phyloP scores from a whole-genome alignment of 2,797 vertebrate genomes.

The Lemur catta region DNA sequence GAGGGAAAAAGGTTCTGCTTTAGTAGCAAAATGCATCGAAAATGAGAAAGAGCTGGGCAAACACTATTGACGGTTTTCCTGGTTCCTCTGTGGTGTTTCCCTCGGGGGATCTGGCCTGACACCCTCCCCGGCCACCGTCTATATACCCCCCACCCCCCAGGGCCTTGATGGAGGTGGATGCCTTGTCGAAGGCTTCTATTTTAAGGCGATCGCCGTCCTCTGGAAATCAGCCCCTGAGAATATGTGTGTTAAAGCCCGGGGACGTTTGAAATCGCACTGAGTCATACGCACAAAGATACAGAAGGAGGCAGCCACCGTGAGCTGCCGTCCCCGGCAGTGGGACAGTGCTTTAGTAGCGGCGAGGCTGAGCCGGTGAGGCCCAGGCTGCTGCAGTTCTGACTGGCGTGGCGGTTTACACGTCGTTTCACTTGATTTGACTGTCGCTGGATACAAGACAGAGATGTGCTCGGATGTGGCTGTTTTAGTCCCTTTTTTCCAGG shows the following conservation, averaged over 20 bases:
- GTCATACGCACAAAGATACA: slow-evolving; percentile 26
- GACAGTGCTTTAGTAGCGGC: not conserved
- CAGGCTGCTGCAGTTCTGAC: not conserved
- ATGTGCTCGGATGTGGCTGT: not conserved
- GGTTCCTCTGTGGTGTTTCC: not conserved
- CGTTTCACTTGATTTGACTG: not conserved
- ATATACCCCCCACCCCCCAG: too few relatives aligned
- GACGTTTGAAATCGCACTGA: slow-evolving; percentile 50
- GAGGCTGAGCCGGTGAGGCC: not conserved
- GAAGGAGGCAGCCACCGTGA: not conserved
- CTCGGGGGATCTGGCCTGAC: not conserved
- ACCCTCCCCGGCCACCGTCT: rapidly evolving
- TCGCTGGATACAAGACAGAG: not conserved
- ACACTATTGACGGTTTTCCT: not conserved
- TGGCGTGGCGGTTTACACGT: not conserved
- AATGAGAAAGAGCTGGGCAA: not conserved
- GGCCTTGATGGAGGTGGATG: not conserved
- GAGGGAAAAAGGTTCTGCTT: not conserved
- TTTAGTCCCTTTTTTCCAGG: not conserved
- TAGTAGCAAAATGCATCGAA: not conserved
- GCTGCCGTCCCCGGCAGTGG: not conserved
- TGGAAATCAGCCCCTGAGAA: slow-evolving; percentile 1
- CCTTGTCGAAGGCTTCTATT: slow-evolving; percentile 36
- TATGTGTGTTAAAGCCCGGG: slow-evolving; percentile 46
- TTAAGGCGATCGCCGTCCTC: slow-evolving; percentile 41